These are phyloP conservation scores for Forbesichthys papilliferus DNA, from an alignment of 2,113 vertebrate species.

Conservation along the genomic window DNA sequence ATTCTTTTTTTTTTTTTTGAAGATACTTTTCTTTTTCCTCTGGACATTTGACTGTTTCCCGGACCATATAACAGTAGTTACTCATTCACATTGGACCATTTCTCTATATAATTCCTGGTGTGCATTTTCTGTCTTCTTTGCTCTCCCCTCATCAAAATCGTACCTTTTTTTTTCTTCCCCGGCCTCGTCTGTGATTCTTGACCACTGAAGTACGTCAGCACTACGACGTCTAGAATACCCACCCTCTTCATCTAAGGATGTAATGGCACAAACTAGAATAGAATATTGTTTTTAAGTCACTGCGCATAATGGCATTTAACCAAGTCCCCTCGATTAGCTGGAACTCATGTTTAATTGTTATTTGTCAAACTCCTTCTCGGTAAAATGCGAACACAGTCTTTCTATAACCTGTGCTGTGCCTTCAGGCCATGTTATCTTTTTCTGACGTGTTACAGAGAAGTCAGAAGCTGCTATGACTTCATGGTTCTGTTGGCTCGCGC, in stretches of 20 bases:
- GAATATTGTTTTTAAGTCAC: constrained; percentile 20
- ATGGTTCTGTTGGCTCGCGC: constrained; percentile 52
- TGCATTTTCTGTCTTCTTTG: not conserved
- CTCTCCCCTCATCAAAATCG: not conserved
- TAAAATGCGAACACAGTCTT: not conserved
- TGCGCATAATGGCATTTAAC: constrained; percentile 26
- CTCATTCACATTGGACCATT: no score
- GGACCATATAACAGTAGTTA: no score
- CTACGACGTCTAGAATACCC: no score
- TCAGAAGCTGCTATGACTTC: constrained; percentile 75
- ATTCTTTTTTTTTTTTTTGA: no score
- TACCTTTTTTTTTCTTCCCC: no score
- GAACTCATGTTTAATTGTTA: not conserved
- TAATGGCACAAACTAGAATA: constrained; percentile 35
- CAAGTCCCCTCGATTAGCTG: no score
- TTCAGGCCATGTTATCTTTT: constrained; percentile 69
- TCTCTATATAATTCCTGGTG: no score
- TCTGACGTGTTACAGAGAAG: constrained; percentile 83
- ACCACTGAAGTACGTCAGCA: not conserved
- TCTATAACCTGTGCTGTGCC: constrained; percentile 29
- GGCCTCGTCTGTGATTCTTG: no score
- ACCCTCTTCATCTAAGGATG: not conserved
- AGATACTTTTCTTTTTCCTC: no score
- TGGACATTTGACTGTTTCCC: no score
- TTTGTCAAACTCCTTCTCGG: not conserved